phyloP scores from a whole-genome alignment of 1,140 invertebrate species.

The Campoletis sonorensis region DNA sequence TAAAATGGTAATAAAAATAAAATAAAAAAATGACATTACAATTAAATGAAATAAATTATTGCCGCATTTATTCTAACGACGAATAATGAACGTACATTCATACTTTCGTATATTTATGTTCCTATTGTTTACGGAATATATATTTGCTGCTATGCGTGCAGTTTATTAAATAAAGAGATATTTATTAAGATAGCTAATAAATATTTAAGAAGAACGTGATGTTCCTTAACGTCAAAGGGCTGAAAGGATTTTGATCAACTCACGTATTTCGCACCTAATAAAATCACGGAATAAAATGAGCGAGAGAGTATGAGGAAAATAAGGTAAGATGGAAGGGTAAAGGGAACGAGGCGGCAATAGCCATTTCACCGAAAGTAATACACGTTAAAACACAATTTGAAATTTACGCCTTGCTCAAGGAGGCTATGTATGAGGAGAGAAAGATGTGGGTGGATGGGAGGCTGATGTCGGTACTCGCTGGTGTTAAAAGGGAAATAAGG shows the following conservation, averaged over 20 bases:
- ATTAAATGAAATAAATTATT: too few relatives aligned
- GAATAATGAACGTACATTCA: not conserved
- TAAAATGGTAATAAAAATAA: not conserved
- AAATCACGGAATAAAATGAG: not conserved
- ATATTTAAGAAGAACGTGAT: too few relatives aligned
- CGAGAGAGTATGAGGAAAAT: not conserved
- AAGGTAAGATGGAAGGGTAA: not conserved
- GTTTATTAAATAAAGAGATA: too few relatives aligned
- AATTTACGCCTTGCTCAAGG: conserved; percentile 30
- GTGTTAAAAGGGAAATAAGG: conserved; percentile 12
- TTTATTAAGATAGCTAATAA: not conserved
- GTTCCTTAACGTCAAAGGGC: not conserved
- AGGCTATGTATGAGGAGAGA: conserved; percentile 13
- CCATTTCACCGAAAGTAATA: conserved; percentile 35
- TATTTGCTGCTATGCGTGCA: too few relatives aligned
- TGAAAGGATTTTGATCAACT: not conserved
- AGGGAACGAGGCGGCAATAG: conserved; percentile 24
- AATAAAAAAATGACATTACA: not conserved
- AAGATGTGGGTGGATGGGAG: not conserved
- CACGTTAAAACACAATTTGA: conserved; percentile 43
- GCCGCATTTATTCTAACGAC: too few relatives aligned
- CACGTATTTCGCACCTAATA: too few relatives aligned
- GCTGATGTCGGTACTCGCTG: conserved; percentile 18
- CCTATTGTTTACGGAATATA: too few relatives aligned
- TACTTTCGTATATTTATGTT: not conserved